Evolutionary conservation across 37 sponge, comb jelly and placozoan genomes (phyloP).

Genomic region (Aphrocallistes beatrix): DNA sequence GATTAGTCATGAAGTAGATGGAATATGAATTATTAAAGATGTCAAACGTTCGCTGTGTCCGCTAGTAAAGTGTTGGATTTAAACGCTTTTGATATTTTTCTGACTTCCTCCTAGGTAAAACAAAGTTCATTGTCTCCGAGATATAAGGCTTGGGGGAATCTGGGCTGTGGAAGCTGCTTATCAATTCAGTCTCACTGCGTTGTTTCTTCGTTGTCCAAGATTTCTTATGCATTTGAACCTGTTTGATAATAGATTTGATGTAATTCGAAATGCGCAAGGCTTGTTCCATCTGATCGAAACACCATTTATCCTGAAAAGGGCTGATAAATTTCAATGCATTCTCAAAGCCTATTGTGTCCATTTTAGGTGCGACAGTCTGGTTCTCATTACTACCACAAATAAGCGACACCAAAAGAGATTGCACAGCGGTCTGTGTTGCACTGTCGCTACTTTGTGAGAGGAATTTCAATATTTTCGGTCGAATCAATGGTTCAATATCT

Average conservation of each 20-base stretch:
- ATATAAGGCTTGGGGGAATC: background rate
- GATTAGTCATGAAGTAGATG: no score
- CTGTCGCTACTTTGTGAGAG: background rate
- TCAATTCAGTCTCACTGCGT: background rate
- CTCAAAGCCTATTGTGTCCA: conserved; percentile 12
- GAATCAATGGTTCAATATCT: background rate
- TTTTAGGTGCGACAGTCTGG: background rate
- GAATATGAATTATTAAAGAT: no score
- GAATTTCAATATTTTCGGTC: background rate
- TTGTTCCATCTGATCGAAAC: background rate
- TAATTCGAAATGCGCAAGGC: background rate
- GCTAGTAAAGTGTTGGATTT: no score
- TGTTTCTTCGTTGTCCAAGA: background rate
- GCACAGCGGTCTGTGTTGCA: background rate
- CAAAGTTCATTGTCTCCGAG: background rate
- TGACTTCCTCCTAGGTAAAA: background rate
- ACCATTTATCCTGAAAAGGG: background rate
- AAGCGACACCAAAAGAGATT: background rate
- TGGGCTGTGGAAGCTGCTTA: background rate
- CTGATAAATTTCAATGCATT: conserved; percentile 7
- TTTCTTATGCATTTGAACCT: conserved; percentile 11
- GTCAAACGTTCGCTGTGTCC: no score
- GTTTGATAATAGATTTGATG: background rate
- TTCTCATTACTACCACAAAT: background rate
- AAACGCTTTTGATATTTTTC: background rate